Percentiles rank a stretch among this genome's conserved stretches.
phyloP scores from a whole-genome alignment of 1,140 invertebrate species.

The Apis laboriosa region DNA sequence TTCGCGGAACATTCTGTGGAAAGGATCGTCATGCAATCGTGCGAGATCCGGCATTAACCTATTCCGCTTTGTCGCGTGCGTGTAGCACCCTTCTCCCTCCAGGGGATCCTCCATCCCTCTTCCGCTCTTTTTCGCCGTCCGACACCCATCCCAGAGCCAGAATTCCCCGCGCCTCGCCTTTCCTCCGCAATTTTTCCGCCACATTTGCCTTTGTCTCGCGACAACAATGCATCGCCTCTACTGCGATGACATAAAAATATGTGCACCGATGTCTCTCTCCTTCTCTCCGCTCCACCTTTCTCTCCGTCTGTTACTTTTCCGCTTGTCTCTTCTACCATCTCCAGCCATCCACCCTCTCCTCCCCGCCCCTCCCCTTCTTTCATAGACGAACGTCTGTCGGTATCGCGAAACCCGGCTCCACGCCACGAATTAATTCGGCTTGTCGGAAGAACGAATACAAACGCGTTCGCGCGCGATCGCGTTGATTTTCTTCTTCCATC shows the following conservation, averaged over 20 bases:
- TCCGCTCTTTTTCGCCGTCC: conserved; percentile 61
- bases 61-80: conserved; percentile 69
- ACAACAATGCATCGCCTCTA: conserved; percentile 79
- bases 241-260: conserved; percentile 80
- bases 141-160: conserved; percentile 60
- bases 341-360: conserved; percentile 38
- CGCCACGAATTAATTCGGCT: conserved; percentile 46
- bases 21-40: conserved; percentile 66
- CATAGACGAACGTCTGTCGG: conserved; percentile 38
- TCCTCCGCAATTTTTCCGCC: conserved; percentile 80
- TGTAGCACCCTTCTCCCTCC: conserved; percentile 46
- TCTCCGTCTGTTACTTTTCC: conserved; percentile 58
- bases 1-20: conserved; percentile 60
- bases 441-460: conserved; percentile 16
- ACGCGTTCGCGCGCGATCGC: background rate
- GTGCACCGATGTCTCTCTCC: conserved; percentile 68
- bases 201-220: conserved; percentile 81
- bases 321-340: conserved; percentile 51
- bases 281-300: conserved; percentile 44
- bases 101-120: conserved; percentile 55
- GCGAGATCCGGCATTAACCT: conserved; percentile 74
- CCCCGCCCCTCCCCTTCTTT: conserved; percentile 3
- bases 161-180: conserved; percentile 69
- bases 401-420: background rate
- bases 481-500: conserved; percentile 18